These are phyloP conservation scores for Alosa alosa DNA, from an alignment of 2,113 vertebrate species.

Conservation along the genomic window DNA sequence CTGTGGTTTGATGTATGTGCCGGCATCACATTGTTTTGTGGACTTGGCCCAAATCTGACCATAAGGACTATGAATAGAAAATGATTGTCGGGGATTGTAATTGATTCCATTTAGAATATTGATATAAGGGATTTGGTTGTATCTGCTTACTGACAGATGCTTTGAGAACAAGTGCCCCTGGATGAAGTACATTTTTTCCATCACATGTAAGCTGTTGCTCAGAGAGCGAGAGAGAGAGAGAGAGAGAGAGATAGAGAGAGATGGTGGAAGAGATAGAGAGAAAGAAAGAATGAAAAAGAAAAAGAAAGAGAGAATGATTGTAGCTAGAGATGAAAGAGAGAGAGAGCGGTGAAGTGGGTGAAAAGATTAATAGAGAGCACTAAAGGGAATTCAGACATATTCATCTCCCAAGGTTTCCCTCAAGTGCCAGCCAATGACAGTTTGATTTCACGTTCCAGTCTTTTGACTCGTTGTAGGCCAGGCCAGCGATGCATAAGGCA, in stretches of 20 bases:
- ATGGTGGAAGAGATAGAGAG: not conserved
- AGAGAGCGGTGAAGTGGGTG: not conserved
- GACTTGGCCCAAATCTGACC: not conserved
- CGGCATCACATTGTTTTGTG: not conserved
- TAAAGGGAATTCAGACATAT: not conserved
- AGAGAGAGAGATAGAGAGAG: not conserved
- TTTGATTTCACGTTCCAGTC: not conserved
- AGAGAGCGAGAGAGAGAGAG: not conserved
- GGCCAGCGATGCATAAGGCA: not conserved
- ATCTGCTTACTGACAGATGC: not conserved
- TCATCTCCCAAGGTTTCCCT: not conserved
- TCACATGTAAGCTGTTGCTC: not conserved
- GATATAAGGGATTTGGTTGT: not conserved
- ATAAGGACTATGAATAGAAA: not conserved
- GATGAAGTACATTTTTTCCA: constrained; percentile 10
- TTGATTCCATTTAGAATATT: not conserved
- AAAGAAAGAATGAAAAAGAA: not conserved
- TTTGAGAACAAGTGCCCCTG: not conserved
- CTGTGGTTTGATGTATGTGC: not conserved
- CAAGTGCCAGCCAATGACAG: not conserved
- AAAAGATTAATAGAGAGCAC: not conserved
- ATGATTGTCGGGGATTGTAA: not conserved
- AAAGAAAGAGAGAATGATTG: not conserved
- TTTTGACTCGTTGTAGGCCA: not conserved
- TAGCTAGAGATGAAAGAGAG: not conserved